Base-by-base conservation (phyloP, 2,888 invertebrate species). In the Drosophila villosipedis region DNA sequence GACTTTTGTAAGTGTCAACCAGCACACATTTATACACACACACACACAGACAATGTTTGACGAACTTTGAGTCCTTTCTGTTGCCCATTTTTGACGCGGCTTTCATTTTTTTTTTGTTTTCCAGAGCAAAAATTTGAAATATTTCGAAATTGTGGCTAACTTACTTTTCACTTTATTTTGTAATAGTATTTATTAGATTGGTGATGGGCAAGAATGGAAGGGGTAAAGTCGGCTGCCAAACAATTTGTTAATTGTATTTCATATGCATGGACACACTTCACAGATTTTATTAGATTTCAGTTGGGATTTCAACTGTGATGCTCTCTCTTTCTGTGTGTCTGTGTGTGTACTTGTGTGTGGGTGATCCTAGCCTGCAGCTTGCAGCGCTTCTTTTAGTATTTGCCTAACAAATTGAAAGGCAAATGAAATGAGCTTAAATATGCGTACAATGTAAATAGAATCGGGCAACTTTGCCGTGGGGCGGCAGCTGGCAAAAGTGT, bases 391-490 rank as follows among this genome's bases (percentile, higher is more conserved):
- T 62, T 69, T 54, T 55, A n/a, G 37, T 69, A 69, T 80, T 80
- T 75, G 59, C 76, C 50, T 50, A 59, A 64, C 70, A 82, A 83
- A 83, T 88, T 89, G 89, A 79, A 84, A 81, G 66, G 74, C 71
- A 86, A 84, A 86, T 89, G 83, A 84, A 84, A 89, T 82, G 68
- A 70, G 73, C 88, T 84, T 69, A 84, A 89, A 84, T 89, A 84
- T 84, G 90, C 84, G 84, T 72, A 69, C 68, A 77, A 80, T 76
- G 79, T 79, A 84, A 89, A 84, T 84, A 70, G 67, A 73, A 57
- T 60, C 49, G 60, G 64, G 58, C 49, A 67, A 61, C 76, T 76
- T 75, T 52, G 76, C 78, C 66, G 53, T 47, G 22, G 66, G 78
- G 54, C 33, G 50, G 55, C 47, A 78, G 78, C 62, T 58, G 73